phyloP scores from a whole-genome alignment of 2,888 invertebrate species.

The Epirrita christyi region DNA sequence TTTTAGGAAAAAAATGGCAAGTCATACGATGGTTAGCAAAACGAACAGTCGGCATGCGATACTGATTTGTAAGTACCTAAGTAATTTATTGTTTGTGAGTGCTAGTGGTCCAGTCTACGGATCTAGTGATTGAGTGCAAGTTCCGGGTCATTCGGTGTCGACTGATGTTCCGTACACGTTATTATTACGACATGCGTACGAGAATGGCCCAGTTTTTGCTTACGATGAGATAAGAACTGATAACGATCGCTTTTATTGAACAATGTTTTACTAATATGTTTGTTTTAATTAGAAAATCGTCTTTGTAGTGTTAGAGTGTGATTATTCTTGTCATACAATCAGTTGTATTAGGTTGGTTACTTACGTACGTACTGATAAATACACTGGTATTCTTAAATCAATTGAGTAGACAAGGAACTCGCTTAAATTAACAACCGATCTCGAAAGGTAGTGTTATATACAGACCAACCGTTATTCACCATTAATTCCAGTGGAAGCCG shows the following conservation, averaged over 20 bases:
- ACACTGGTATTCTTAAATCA: too few relatives aligned
- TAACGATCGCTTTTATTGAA: not conserved
- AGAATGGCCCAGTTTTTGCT: constrained; percentile 22
- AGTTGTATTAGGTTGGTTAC: too few relatives aligned
- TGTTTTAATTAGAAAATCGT: too few relatives aligned
- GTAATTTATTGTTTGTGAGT: not conserved
- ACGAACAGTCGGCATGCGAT: constrained; percentile 44
- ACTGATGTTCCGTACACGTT: constrained; percentile 51
- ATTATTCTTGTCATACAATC: too few relatives aligned
- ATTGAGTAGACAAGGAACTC: constrained; percentile 18
- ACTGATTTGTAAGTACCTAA: constrained; percentile 29
- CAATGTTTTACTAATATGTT: not conserved
- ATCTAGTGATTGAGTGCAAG: constrained; percentile 55
- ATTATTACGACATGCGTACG: constrained; percentile 31
- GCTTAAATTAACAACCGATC: constrained; percentile 21
- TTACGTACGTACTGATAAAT: too few relatives aligned
- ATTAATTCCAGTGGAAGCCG: constrained; percentile 39
- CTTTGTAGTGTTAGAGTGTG: too few relatives aligned
- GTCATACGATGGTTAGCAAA: constrained; percentile 67
- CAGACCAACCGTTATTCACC: constrained; percentile 34
- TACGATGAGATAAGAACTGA: constrained; percentile 23
- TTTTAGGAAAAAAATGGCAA: constrained; percentile 60
- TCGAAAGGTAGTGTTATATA: constrained; percentile 17
- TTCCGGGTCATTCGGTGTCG: constrained; percentile 67
- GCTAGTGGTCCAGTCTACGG: constrained; percentile 25